A percentile compares a stretch with the other conserved stretches of the same genome.
These are phyloP conservation scores for Dendrocincla fuliginosa DNA, from an alignment of 2,797 vertebrate species.

Conservation along the genomic window DNA sequence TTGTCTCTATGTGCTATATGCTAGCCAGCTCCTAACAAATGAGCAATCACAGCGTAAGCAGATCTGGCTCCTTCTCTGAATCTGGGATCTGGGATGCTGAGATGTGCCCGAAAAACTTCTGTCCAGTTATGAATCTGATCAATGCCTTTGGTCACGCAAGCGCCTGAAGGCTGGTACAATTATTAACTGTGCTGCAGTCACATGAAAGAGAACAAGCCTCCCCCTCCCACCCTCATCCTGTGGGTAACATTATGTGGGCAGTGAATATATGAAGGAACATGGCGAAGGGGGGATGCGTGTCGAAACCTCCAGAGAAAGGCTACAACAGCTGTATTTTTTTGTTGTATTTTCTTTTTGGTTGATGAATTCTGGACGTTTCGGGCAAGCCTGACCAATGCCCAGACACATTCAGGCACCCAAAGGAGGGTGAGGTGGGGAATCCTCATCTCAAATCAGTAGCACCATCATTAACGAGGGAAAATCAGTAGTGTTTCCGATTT, in stretches of 20 bases:
- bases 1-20: neutral
- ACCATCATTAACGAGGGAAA: neutral
- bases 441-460: neutral
- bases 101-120: slow-evolving; percentile 2
- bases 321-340: neutral
- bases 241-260: slow-evolving; percentile 9
- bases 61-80: slow-evolving; percentile 1
- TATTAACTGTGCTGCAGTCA: slow-evolving; percentile 46
- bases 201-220: slow-evolving; percentile 24
- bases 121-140: neutral
- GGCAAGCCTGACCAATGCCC: neutral
- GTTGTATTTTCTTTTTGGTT: neutral
- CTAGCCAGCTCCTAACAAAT: neutral
- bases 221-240: neutral
- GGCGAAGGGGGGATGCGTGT: neutral
- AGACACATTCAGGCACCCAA: rapidly evolving
- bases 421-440: neutral
- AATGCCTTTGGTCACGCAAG: neutral
- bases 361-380: neutral
- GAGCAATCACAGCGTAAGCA: neutral
- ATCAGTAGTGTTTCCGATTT: neutral
- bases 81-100: neutral
- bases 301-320: neutral
- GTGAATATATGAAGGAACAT: neutral
- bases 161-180: neutral